A percentile compares a stretch with the other conserved stretches of the same genome.
These are phyloP conservation scores for Goniozus legneri DNA, from an alignment of 1,140 invertebrate species.

Conservation along the genomic window DNA sequence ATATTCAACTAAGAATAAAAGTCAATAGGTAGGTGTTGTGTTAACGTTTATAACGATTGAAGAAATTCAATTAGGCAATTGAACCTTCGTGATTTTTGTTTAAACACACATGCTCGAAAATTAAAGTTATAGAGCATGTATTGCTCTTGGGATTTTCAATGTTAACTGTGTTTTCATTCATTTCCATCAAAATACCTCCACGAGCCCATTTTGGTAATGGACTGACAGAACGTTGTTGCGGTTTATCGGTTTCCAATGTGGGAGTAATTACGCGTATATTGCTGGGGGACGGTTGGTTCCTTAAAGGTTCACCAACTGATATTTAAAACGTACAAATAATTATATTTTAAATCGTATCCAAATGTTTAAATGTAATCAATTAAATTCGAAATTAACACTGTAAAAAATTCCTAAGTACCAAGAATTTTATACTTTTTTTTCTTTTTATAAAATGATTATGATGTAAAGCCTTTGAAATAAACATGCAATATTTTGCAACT, in stretches of 20 bases:
- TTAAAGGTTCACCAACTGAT: slow-evolving; percentile 55
- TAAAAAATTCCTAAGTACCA: no score
- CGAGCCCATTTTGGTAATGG: slow-evolving; percentile 59
- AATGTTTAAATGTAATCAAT: slow-evolving; percentile 11
- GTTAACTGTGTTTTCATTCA: slow-evolving; percentile 8
- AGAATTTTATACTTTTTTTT: no score
- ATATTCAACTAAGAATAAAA: no score
- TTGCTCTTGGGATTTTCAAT: neutral
- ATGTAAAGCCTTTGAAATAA: no score
- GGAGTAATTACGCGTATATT: slow-evolving; percentile 47
- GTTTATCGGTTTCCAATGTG: slow-evolving; percentile 37
- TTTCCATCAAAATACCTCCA: slow-evolving; percentile 48
- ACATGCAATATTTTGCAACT: slow-evolving; percentile 36
- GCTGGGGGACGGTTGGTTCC: slow-evolving; percentile 56
- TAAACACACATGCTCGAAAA: neutral
- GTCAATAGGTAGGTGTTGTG: no score
- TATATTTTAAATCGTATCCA: neutral
- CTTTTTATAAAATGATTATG: no score
- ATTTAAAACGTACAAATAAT: slow-evolving; percentile 24
- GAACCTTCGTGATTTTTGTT: neutral
- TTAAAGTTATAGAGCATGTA: neutral
- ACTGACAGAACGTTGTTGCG: slow-evolving; percentile 50
- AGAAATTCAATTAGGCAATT: neutral
- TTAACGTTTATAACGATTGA: no score
- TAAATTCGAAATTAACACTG: no score